Evolutionary conservation across 2,113 vertebrate genomes (phyloP).

Genomic region (Hemichromis elongatus): DNA sequence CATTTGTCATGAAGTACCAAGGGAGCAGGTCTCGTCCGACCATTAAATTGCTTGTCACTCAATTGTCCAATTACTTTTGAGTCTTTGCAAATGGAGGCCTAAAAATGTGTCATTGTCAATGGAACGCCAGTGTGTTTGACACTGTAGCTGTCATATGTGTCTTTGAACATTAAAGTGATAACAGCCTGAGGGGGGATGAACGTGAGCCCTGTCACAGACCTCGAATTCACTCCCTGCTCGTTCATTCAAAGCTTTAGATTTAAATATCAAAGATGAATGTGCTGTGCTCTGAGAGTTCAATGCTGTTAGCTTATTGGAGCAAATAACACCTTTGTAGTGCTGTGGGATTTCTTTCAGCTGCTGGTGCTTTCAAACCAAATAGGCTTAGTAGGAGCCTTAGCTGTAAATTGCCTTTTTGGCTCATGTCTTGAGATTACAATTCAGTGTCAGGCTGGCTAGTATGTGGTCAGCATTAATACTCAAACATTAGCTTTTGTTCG

Average conservation of each 20-base stretch:
- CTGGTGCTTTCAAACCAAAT: conserved; percentile 42
- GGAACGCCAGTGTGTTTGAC: not conserved
- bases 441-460: not conserved
- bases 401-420: conserved; percentile 7
- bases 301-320: conserved; percentile 45
- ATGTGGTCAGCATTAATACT: conserved; percentile 14
- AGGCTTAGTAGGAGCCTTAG: not conserved
- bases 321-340: conserved; percentile 53
- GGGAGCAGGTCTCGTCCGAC: not conserved
- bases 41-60: not conserved
- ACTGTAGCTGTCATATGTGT: not conserved
- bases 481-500: not conserved
- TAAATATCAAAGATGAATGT: conserved; percentile 71
- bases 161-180: conserved; percentile 43
- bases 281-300: conserved; percentile 29
- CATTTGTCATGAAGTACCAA: not conserved
- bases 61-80: not conserved
- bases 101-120: not conserved
- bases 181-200: conserved; percentile 13
- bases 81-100: rapidly evolving
- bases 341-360: conserved; percentile 39
- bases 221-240: conserved; percentile 15
- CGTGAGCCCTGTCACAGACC: conserved; percentile 8
- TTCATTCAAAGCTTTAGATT: conserved; percentile 57
- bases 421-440: not conserved